phyloP scores from a whole-genome alignment of 2,888 invertebrate species.

The Ectobius pallidus region DNA sequence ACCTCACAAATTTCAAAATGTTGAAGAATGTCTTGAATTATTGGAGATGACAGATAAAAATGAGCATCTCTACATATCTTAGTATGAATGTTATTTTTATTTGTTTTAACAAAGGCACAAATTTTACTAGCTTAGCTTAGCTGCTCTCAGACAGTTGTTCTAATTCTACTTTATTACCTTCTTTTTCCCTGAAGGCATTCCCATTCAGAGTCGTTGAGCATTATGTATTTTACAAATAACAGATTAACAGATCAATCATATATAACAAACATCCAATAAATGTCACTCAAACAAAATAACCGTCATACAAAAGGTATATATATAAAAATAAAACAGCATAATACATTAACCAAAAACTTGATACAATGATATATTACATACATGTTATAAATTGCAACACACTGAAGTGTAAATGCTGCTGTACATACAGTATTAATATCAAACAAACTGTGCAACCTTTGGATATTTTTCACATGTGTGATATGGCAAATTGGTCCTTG shows the following conservation, averaged over 20 bases:
- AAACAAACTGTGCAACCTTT: slow-evolving; percentile 13
- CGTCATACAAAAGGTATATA: slow-evolving; percentile 4
- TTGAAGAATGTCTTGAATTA: too few species aligned
- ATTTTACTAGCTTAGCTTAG: too few species aligned
- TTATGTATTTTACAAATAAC: too few species aligned
- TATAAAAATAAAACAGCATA: slow-evolving; percentile 6
- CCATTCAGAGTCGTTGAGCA: not conserved
- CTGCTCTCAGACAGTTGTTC: too few species aligned
- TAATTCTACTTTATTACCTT: too few species aligned
- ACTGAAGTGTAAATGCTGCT: not conserved
- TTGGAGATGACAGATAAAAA: too few species aligned
- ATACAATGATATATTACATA: not conserved
- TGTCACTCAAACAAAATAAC: slow-evolving; percentile 1
- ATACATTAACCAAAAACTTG: not conserved
- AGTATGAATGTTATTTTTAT: too few species aligned
- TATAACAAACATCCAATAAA: not conserved
- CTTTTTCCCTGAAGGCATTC: too few species aligned
- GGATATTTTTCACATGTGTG: not conserved
- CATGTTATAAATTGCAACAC: slow-evolving; percentile 1
- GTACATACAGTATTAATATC: slow-evolving; percentile 8
- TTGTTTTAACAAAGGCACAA: too few species aligned
- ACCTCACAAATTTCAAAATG: too few species aligned
- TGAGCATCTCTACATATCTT: too few species aligned
- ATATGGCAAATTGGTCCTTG: slow-evolving; percentile 6
- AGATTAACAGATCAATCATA: too few species aligned